Conservation (phyloP, 2,797 vertebrate genomes). For the Muscicapa comitata region DNA sequence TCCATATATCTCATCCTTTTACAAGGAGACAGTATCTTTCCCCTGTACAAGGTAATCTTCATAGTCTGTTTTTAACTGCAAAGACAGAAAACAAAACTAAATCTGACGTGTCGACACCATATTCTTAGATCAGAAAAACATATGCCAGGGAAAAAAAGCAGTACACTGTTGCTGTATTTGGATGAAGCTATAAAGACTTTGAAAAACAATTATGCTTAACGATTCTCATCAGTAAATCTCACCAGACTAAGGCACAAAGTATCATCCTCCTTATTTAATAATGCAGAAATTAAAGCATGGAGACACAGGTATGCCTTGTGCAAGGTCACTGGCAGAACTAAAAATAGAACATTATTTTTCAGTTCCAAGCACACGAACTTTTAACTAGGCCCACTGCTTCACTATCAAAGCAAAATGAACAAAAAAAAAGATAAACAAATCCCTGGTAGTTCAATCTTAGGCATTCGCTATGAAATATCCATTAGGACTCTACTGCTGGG, state of each 20-base stretch:
- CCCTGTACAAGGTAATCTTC: neutral
- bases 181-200: neutral
- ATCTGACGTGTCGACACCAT: neutral
- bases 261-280: constrained; percentile 25
- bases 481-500: neutral
- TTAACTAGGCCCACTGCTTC: neutral
- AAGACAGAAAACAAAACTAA: neutral
- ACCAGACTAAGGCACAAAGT: neutral
- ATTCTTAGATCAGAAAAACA: neutral
- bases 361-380: neutral
- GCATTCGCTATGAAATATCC: neutral
- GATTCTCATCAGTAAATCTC: constrained; percentile 11
- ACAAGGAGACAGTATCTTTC: neutral
- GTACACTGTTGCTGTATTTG: neutral
- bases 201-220: constrained; percentile 4
- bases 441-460: neutral
- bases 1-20: neutral
- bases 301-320: neutral
- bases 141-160: neutral
- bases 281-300: constrained; percentile 23
- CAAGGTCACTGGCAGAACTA: neutral
- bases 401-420: neutral
- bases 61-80: neutral
- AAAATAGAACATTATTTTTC: neutral
- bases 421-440: neutral